Evolutionary conservation across 1,140 invertebrate genomes (phyloP).

Genomic region (Neodiprion lecontei): DNA sequence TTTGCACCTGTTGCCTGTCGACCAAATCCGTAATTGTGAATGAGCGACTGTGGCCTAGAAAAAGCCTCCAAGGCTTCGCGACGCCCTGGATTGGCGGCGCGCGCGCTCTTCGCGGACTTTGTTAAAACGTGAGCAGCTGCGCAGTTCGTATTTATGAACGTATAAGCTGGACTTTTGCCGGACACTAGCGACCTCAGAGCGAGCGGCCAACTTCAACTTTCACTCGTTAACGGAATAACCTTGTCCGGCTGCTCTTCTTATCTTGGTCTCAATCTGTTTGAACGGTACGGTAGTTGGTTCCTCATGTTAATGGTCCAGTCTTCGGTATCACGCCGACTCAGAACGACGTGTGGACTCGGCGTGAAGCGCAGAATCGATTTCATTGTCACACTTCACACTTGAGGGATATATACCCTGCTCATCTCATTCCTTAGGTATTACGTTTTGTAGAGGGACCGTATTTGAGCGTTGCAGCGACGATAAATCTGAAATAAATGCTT

Average conservation of each 20-base stretch:
- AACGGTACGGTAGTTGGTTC: background rate
- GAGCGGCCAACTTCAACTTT: constrained; percentile 1
- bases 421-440: too few relatives aligned
- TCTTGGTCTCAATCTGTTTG: too few relatives aligned
- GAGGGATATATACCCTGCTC: too few relatives aligned
- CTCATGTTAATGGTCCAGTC: background rate
- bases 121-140: background rate
- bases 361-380: too few relatives aligned
- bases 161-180: background rate
- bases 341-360: too few relatives aligned
- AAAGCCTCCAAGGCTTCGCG: background rate
- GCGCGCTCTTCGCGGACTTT: background rate
- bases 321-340: background rate
- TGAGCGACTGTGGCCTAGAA: background rate
- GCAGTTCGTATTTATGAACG: background rate
- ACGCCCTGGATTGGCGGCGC: background rate
- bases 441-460: too few relatives aligned
- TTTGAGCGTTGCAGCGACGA: too few relatives aligned
- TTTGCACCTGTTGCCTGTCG: constrained; percentile 8
- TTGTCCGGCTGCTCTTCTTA: background rate
- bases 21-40: constrained; percentile 12
- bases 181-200: background rate
- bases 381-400: too few relatives aligned
- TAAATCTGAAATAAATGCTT: too few relatives aligned
- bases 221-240: background rate